These are phyloP conservation scores for Hermodice carunculata DNA, from an alignment of 2,888 invertebrate species.

Conservation along the genomic window DNA sequence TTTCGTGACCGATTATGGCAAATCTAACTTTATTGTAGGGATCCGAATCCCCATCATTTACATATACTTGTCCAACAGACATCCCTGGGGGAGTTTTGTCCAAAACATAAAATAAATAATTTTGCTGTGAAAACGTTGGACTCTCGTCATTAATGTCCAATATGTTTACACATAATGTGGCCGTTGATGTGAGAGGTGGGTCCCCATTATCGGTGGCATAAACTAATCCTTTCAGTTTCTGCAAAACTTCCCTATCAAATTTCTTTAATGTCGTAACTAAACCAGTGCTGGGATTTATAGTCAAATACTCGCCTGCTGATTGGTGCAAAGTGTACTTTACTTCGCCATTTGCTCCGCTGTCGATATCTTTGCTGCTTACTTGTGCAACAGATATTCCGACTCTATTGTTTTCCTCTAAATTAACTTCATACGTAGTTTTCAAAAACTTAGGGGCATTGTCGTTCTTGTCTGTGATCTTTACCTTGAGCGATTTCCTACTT, in stretches of 20 bases:
- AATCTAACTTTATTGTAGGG: too few species aligned
- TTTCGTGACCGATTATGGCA: too few species aligned
- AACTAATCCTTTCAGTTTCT: background rate
- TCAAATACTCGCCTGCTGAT: background rate
- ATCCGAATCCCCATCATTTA: background rate
- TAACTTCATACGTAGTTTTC: background rate
- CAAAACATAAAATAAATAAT: background rate
- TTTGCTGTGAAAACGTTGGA: background rate
- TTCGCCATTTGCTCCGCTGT: background rate
- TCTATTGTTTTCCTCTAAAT: background rate
- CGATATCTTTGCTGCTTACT: background rate
- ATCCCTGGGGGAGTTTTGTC: background rate
- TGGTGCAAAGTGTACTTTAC: background rate
- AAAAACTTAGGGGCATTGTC: constrained; percentile 3
- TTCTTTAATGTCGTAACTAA: background rate
- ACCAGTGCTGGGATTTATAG: background rate
- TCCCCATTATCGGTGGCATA: background rate
- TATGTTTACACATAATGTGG: background rate
- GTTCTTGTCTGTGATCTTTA: background rate
- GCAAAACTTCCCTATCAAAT: background rate
- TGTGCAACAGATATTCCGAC: background rate
- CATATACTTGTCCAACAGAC: background rate
- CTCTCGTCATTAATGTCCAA: background rate
- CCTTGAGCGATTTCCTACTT: background rate
- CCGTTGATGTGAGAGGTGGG: background rate